Percentiles rank a stretch among this genome's conserved stretches.
These are phyloP conservation scores for Diogma glabrata DNA, from an alignment of 2,888 invertebrate species.

Conservation along the genomic window DNA sequence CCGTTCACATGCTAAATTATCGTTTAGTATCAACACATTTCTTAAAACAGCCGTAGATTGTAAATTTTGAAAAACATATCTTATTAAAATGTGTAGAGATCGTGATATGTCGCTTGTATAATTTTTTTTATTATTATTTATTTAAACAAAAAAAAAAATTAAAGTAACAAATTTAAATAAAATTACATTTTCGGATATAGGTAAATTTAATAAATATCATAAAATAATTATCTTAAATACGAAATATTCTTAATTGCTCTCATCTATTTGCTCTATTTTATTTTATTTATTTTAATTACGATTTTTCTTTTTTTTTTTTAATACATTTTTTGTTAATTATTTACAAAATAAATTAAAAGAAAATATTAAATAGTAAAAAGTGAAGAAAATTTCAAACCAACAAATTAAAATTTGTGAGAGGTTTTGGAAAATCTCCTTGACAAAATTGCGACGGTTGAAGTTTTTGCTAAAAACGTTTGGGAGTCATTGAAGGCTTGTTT, in stretches of 20 bases:
- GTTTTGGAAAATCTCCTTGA: slow-evolving; percentile 8
- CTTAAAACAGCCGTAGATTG: slow-evolving; percentile 81
- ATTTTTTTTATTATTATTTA: slow-evolving; percentile 8
- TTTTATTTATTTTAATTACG: not conserved
- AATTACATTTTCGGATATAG: not conserved
- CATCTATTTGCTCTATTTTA: not conserved
- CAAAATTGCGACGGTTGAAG: slow-evolving; percentile 34
- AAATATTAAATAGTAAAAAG: no score
- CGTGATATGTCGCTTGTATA: slow-evolving; percentile 32
- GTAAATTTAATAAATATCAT: not conserved
- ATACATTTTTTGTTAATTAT: not conserved
- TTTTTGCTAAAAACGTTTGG: slow-evolving; percentile 38
- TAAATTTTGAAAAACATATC: slow-evolving; percentile 6
- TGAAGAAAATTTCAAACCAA: no score
- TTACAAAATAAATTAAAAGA: slow-evolving; percentile 5
- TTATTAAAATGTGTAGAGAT: slow-evolving; percentile 38
- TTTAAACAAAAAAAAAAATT: not conserved
- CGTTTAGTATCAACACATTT: slow-evolving; percentile 86
- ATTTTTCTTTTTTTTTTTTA: not conserved
- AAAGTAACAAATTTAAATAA: slow-evolving; percentile 6
- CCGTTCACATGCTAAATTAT: slow-evolving; percentile 70
- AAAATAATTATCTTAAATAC: slow-evolving; percentile 5
- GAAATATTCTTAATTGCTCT: slow-evolving; percentile 2
- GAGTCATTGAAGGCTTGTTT: slow-evolving; percentile 40
- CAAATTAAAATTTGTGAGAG: no score